Evolutionary conservation across 2,797 vertebrate species (phyloP), one percentile per base, ranked within the genome.

Genomic region (Chelon labrosus): DNA sequence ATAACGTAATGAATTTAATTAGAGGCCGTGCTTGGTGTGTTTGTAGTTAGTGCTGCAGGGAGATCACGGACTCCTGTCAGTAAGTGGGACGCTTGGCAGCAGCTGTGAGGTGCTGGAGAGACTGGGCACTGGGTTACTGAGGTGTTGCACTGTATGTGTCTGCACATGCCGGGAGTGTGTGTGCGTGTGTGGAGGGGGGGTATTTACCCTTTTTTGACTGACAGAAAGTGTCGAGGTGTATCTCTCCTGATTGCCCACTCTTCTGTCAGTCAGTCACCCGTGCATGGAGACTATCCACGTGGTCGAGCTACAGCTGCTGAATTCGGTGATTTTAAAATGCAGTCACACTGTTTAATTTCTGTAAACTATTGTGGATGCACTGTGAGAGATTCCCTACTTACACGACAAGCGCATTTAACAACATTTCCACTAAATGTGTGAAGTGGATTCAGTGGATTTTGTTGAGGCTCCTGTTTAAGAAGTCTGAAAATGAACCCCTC

Each of bases 1-100:
- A 22, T 22, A 75, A 51, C 64, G 77, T 73, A 52, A 70, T 82
- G 76, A 70, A 46, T 81, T 85, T 79, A 84, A 87, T 84, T 82
- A 76, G 68, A 65, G 64, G 50, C 69, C 59, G 59, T 12, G 22
- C 70, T 65, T 69, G 65, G 75, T 73, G 65, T 66, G 55, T 71
- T 78, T 61, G 67, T 70, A 62, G 79, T 60, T 52, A 22, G 54
- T 19, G 82, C 84, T 85, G 74, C 75, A 70, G 83, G 84, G 75
- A 42, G 71, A 72, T 75, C 60, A 60, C 65, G 53, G 62, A 78
- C 75, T 86, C 71, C 38, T 75, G 61, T 80, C 80, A 78, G 41
- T 80, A 85, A 86, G 85, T 84, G 86, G 84, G 71, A 84, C 84
- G 80, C 56, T 82, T 86, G 85, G 83, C 75, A 84, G 85, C 87